These are phyloP conservation scores for Strigops habroptila DNA, from an alignment of 2,113 vertebrate genomes.

Conservation along the genomic window DNA sequence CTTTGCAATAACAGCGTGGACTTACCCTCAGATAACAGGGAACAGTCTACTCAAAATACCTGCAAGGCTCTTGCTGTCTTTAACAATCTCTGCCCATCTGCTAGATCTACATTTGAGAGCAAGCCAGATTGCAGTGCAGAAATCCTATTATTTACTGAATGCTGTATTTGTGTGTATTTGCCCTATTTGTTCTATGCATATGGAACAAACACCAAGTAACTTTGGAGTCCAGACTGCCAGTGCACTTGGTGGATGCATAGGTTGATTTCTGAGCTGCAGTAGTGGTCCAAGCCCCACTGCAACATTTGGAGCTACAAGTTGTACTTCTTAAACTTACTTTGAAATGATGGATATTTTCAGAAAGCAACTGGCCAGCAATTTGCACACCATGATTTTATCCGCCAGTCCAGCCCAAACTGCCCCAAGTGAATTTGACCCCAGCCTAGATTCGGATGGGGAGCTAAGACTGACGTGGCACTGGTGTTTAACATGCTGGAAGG, in stretches of 20 bases:
- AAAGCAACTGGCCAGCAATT: neutral
- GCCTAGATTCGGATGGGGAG: neutral
- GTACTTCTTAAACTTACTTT: neutral
- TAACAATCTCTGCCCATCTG: fast-evolving
- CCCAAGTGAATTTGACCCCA: neutral
- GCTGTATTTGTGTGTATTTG: neutral
- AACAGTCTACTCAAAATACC: neutral
- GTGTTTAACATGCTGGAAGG: neutral
- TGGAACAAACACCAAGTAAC: fast-evolving
- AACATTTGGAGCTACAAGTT: too few species aligned
- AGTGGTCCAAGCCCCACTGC: fast-evolving
- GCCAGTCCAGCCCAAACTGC: neutral
- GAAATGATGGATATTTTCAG: neutral
- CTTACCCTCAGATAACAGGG: neutral
- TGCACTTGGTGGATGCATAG: too few species aligned
- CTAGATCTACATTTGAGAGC: neutral
- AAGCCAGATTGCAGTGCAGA: too few species aligned
- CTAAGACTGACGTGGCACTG: neutral
- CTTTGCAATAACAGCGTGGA: neutral
- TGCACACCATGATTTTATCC: neutral
- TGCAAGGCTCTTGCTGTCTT: neutral
- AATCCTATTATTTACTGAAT: fast-evolving
- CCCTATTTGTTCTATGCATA: fast-evolving
- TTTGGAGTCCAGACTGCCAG: fast-evolving
- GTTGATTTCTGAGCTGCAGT: neutral